Evolutionary conservation across 2,888 invertebrate species (phyloP), one percentile per base, ranked within the genome.

Genomic region (Terebella lapidaria): DNA sequence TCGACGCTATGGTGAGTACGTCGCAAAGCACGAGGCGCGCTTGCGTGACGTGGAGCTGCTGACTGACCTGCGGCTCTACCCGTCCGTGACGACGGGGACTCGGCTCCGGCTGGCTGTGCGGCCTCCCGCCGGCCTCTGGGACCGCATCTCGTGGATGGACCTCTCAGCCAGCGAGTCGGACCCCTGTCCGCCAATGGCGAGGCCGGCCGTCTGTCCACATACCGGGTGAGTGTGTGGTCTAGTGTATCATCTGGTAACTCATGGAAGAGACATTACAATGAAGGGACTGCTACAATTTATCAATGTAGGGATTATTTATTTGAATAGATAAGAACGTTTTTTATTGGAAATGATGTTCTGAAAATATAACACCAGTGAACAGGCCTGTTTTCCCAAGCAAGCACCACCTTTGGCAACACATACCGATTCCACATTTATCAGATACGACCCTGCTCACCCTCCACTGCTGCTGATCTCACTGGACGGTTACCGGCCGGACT

Each of bases 401-500:
- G n/a, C n/a, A n/a, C n/a, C n/a, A n/a, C n/a, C n/a, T n/a, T n/a
- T n/a, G n/a, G n/a, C n/a, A n/a, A n/a, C n/a, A n/a, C n/a, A n/a
- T n/a, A n/a, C n/a, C n/a, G n/a, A n/a, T n/a, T n/a, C n/a, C n/a
- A n/a, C n/a, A n/a, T n/a, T n/a, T n/a, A n/a, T 15, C 42, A 56
- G n/a, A 30, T 52, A 30, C 22, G 22, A 57, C 26, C 42, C 49
- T 5, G 24, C 18, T 22, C 5, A 49, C 49, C 49, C 61, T 69
- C 59, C 60, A 70, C 57, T 76, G n/a, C 28, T 77, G 29, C 60
- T 77, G 53, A 70, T 77, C 10, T 73, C 74, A 3, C 54, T 75
- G 49, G 75, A 76, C 66, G 76, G 76, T 1, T 75, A 74, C 64
- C 64, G 73, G 29, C 69, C 72, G 0, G 74, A 75, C 45, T 75